Base-by-base conservation (phyloP, 2,888 invertebrate species). In the Anodontia alba region DNA sequence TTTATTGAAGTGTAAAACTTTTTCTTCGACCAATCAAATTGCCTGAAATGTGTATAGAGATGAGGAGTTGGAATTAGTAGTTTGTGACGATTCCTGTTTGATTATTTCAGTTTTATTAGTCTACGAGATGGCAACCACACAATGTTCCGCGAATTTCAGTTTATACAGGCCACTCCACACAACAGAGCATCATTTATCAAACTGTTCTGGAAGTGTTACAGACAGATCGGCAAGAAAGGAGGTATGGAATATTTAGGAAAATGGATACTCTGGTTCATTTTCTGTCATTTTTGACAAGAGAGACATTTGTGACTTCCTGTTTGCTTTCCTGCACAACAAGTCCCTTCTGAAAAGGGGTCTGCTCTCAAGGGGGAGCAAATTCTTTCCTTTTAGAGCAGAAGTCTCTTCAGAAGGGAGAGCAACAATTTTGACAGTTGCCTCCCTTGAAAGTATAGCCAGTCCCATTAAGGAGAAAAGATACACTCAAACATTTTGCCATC, bases 71-170 rank as follows among this genome's bases (percentile, higher is more conserved):
- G n/a, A n/a, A n/a, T n/a, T n/a, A n/a, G n/a, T n/a, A n/a, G n/a
- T n/a, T n/a, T n/a, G n/a, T n/a, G n/a, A n/a, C n/a, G 38, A 5
- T 38, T 38, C 12, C 46, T 46, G 5, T 15, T 20, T 20, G n/a
- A 20, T 46, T 12, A 15, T 87, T 87, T 66, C 83, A 94, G 94
- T 87, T 94, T 94, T 80, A 88, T 87, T 70, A 92, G 92, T 82
- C 87, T 94, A 12, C 87, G 91, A 79, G 92, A 93, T 88, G 94
- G 94, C 1, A 94, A 93, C 81, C 94, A 94, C 81, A 92, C 92
- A 15, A 89, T 94, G 89, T 94, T 94, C 84, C 81, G 94, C 78
- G 94, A 94, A 66, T 94, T 90, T 78, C 83, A 85, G 66, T 94
- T 92, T 84, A 90, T 94, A 66, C 89, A 87, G 57, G 87, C 91